A percentile compares a stretch with the other conserved stretches of the same genome.
phyloP scores from a whole-genome alignment of 2,113 vertebrate genomes.

The Perccottus glenii region DNA sequence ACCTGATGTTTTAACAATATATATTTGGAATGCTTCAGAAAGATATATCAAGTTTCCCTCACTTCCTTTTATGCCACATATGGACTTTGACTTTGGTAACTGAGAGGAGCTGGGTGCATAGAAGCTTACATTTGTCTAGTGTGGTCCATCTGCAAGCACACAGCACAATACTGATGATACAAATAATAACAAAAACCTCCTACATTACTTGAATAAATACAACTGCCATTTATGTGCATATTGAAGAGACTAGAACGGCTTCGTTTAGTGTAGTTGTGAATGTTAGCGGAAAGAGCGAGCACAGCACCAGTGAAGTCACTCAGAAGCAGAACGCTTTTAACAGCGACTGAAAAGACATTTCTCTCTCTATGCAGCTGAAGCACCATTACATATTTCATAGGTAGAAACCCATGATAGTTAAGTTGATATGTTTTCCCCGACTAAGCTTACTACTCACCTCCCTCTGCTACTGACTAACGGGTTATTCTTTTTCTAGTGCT shows the following conservation, averaged over 20 bases:
- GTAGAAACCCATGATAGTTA: no score
- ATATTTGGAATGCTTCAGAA: slow-evolving; percentile 64
- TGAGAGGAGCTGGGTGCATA: slow-evolving; percentile 57
- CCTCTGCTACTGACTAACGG: slow-evolving; percentile 31
- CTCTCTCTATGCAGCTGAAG: slow-evolving; percentile 37
- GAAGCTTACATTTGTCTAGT: slow-evolving; percentile 39
- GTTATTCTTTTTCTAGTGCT: background rate
- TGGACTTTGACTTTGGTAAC: slow-evolving; percentile 72
- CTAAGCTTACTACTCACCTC: slow-evolving; percentile 2
- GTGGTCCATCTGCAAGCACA: slow-evolving; percentile 40
- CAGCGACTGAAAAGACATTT: background rate
- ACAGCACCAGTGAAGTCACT: slow-evolving; percentile 40
- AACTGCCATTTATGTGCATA: slow-evolving; percentile 40
- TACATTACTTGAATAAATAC: slow-evolving; percentile 66
- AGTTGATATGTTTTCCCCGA: background rate
- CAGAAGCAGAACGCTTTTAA: slow-evolving; percentile 4
- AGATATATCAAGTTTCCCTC: slow-evolving; percentile 65
- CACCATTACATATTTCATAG: slow-evolving; percentile 17
- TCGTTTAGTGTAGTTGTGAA: background rate
- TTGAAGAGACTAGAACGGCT: slow-evolving; percentile 55
- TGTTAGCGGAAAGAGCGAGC: slow-evolving; percentile 13
- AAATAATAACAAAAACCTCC: slow-evolving; percentile 29
- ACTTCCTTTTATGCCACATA: slow-evolving; percentile 55
- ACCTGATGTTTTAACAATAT: slow-evolving; percentile 42
- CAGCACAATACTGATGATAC: slow-evolving; percentile 68